phyloP scores from a whole-genome alignment of 2,888 invertebrate genomes.

The Oscheius sp. region DNA sequence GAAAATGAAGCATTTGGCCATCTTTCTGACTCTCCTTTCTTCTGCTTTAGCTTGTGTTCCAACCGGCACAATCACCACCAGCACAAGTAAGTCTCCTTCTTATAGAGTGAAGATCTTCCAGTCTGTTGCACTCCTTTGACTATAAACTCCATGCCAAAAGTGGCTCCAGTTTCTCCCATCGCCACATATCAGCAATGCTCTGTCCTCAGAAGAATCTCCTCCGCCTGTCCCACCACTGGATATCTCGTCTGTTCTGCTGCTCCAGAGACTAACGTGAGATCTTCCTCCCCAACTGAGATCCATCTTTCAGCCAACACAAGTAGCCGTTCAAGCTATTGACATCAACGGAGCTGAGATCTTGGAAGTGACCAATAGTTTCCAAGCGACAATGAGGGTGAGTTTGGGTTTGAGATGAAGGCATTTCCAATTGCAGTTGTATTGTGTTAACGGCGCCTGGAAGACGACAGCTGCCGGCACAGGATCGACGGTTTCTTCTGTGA shows the following conservation, averaged over 20 bases:
- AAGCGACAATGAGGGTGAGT: constrained; percentile 19
- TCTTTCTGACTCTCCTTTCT: background rate
- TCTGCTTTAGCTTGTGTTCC: constrained; percentile 27
- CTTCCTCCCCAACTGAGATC: background rate
- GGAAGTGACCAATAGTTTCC: background rate
- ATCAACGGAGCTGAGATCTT: background rate
- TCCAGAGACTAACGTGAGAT: constrained; percentile 29
- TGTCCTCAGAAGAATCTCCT: constrained; percentile 24
- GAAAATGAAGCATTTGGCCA: background rate
- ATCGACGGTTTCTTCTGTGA: background rate
- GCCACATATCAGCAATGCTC: constrained; percentile 25
- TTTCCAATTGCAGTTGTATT: constrained; percentile 10
- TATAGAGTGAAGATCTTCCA: constrained; percentile 5
- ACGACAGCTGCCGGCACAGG: constrained; percentile 1
- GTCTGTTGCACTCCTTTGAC: constrained; percentile 28
- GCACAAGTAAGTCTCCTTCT: constrained; percentile 20
- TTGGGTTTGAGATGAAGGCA: background rate
- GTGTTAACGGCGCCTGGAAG: constrained; percentile 29
- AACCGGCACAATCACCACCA: constrained; percentile 22
- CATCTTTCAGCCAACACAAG: constrained; percentile 18
- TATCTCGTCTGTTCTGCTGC: constrained; percentile 29
- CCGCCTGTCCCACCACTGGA: constrained; percentile 25
- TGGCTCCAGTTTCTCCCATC: constrained; percentile 4
- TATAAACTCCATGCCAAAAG: constrained; percentile 13
- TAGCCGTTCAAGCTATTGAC: constrained; percentile 22